Evolutionary conservation across 2,113 vertebrate species (phyloP).

Genomic region (Phalacrocorax brasilianus): DNA sequence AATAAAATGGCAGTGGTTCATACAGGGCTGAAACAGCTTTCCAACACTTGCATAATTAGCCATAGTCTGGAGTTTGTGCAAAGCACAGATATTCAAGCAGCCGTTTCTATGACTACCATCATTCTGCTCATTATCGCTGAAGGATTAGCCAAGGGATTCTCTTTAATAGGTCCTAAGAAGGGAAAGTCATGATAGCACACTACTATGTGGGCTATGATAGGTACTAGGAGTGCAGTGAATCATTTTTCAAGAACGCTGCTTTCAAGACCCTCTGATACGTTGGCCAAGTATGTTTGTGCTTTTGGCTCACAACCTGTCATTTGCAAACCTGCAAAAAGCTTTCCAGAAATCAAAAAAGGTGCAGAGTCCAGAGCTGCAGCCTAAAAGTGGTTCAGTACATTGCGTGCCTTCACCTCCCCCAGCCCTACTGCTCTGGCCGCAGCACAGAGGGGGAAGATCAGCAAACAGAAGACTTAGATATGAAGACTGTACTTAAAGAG

Average conservation of each 20-base stretch:
- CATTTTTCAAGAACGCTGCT: neutral
- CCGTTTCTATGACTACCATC: slow-evolving; percentile 49
- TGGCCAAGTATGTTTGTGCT: neutral
- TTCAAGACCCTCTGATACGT: neutral
- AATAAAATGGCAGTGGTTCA: neutral
- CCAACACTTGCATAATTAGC: neutral
- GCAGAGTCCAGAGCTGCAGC: neutral
- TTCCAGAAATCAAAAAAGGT: neutral
- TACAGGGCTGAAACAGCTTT: neutral
- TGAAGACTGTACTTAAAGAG: neutral
- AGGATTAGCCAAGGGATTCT: neutral
- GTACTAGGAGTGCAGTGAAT: neutral
- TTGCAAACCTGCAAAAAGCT: neutral
- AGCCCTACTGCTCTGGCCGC: fast-evolving
- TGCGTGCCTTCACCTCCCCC: neutral
- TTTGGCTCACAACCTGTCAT: neutral
- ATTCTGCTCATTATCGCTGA: neutral
- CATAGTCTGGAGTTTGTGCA: neutral
- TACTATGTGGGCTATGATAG: neutral
- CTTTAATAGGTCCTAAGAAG: neutral
- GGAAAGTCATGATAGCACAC: neutral
- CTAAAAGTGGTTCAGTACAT: neutral
- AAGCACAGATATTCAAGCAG: slow-evolving; percentile 10
- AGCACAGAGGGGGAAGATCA: neutral
- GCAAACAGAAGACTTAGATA: neutral